These are phyloP conservation scores for Laticauda laticaudata DNA, from an alignment of 2,113 vertebrate species.

Conservation along the genomic window DNA sequence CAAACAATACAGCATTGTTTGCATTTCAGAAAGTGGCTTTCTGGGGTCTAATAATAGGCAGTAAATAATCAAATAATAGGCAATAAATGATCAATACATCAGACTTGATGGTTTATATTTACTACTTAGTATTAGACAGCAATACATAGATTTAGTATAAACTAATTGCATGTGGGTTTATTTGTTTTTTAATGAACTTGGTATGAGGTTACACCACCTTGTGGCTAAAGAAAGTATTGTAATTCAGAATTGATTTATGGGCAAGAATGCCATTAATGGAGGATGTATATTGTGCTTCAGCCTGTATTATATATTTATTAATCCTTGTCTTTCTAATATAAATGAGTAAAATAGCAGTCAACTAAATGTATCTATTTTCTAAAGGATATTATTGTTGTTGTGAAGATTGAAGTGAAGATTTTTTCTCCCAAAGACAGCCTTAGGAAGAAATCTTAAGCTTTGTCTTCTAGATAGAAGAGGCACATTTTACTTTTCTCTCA, in stretches of 20 bases:
- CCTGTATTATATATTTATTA: background rate
- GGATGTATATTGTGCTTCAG: background rate
- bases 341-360: background rate
- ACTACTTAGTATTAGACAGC: background rate
- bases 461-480: background rate
- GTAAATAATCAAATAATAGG: background rate
- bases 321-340: background rate
- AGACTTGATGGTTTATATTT: background rate
- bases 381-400: background rate
- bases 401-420: background rate
- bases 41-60: background rate
- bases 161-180: background rate
- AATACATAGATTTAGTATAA: background rate
- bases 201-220: background rate
- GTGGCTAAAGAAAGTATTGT: background rate
- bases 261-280: background rate
- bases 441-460: background rate
- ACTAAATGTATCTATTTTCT: background rate
- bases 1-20: background rate
- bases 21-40: too few relatives aligned
- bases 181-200: background rate
- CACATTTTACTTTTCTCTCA: background rate
- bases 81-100: background rate
- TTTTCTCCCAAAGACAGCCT: background rate
- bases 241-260: background rate